Evolutionary conservation across 1,140 invertebrate genomes (phyloP), one percentile per base, ranked within the genome.

Genomic region (Drosophila tristis): DNA sequence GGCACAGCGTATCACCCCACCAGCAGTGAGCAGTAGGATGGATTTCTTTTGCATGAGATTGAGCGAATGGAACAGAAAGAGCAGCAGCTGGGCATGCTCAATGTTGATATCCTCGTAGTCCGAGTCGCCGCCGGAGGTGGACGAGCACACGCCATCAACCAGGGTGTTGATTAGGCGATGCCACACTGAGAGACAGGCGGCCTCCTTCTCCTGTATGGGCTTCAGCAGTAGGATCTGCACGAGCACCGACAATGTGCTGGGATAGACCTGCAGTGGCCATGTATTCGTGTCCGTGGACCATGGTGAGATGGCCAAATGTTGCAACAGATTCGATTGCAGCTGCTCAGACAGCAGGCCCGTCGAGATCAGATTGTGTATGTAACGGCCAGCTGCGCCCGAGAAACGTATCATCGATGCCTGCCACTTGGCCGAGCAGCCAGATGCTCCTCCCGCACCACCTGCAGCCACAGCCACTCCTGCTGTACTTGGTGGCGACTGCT

Each of bases 31-130:
- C 8, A 98, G 93, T n/a, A 99, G 92, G 0, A 99, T 96, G 3
- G 96, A 96, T 92, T 99, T 99, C 92, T 99, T 99, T 92, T 99
- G 97, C 97, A 98, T 98, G 26, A 99, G 93, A 81, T 97, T 98
- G 26, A 99, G 92, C 3, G 97, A 97, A 92, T 99, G 98, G 91
- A 99, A 99, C 2, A 99, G 93, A 91, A 99, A 98, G 0, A 99
- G 93, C 66, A 99, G 92, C 8, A 99, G 93, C 91, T 99, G 98
- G 0, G 97, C 96, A 93, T 99, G 98, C 92, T 99, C 98, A 8
- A 99, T 97, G 92, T 99, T 99, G 39, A 99, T 93, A 93, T 98
- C 97, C 53, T 92, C 91, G 50, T 82, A 92, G 39, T 92, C 91
- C 0, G 73, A 42, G 58, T 91, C 78, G 26, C 63, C 73, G 29